Base-by-base conservation (phyloP, 2,888 invertebrate species). In the Tinea trinotella region DNA sequence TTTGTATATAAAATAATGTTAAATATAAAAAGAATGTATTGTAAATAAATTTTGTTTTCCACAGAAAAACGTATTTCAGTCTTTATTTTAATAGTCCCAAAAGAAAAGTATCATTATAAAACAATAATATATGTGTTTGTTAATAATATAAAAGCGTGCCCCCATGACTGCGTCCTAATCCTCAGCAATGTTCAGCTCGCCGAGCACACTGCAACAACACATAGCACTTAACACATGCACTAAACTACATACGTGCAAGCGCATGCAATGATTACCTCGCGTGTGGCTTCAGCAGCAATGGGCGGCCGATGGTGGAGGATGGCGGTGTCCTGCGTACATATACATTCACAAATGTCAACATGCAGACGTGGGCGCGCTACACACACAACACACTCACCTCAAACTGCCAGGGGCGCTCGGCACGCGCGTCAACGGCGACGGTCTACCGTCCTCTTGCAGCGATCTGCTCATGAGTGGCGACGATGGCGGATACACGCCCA, bases 361-460 rank as follows among this genome's bases (percentile, higher is more conserved):
- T 13, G 40, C 13, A 3, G 30, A 13, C 18, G 2, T 10, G 52
- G 24, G 17, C 7, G 53, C 75, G 40, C 40, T n/a, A n/a, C n/a
- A n/a, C n/a, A n/a, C n/a, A n/a, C n/a, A n/a, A n/a, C n/a, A 6
- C 40, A 13, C 40, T 82, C 78, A 93, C 93, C 92, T 90, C 58
- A 93, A 87, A 61, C 92, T 91, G 60, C 92, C 92, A 3, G 93
- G 92, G 44, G 93, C 92, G 71, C 92, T 93, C 58, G 93, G 93
- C 55, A 93, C 76, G 87, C 88, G 64, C 82, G 89, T 62, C 82
- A 84, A 66, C 70, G 90, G 81, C 55, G 70, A 49, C 30, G 30
- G 30, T 2, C 7, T 7, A 2, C 30, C 30, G 3, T 66, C 65
- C 56, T 87, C 81, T 59, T 87, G 81, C 64, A 88, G 73, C 6